These are phyloP conservation scores for Macropodus opercularis DNA, from an alignment of 2,797 vertebrate genomes.

Conservation along the genomic window DNA sequence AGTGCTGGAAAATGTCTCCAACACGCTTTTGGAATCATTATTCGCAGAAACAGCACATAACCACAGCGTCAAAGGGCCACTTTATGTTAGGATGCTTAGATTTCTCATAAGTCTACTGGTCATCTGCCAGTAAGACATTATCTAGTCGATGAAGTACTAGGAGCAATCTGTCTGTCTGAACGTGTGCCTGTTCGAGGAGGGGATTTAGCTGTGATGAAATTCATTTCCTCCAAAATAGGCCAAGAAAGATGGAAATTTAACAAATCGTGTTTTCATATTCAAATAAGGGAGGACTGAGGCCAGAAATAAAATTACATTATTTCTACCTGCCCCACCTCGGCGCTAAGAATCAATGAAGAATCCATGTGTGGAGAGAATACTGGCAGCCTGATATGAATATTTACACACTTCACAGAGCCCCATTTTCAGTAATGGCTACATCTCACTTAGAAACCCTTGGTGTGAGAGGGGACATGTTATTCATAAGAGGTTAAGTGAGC, in stretches of 20 bases:
- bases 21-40: conserved; percentile 24
- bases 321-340: conserved; percentile 41
- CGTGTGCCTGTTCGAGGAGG: conserved; percentile 8
- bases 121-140: conserved; percentile 32
- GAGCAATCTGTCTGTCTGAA: conserved; percentile 17
- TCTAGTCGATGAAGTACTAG: conserved; percentile 15
- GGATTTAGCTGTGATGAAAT: conserved; percentile 13
- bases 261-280: conserved; percentile 51
- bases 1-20: conserved; percentile 12
- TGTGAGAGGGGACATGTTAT: conserved; percentile 69
- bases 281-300: conserved; percentile 34
- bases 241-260: conserved; percentile 32
- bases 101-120: conserved; percentile 37
- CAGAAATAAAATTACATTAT: conserved; percentile 45
- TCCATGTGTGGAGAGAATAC: conserved; percentile 23
- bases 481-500: conserved; percentile 76
- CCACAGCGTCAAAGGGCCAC: conserved; percentile 21
- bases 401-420: conserved; percentile 62
- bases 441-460: conserved; percentile 66
- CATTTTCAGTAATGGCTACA: conserved; percentile 59
- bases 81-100: conserved; percentile 35
- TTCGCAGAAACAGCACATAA: conserved; percentile 41
- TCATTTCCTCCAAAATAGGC: conserved; percentile 34
- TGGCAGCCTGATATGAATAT: conserved; percentile 66
- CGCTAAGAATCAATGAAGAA: conserved; percentile 36